phyloP scores from a whole-genome alignment of 2,888 invertebrate species.

The Ophioninae sp. region DNA sequence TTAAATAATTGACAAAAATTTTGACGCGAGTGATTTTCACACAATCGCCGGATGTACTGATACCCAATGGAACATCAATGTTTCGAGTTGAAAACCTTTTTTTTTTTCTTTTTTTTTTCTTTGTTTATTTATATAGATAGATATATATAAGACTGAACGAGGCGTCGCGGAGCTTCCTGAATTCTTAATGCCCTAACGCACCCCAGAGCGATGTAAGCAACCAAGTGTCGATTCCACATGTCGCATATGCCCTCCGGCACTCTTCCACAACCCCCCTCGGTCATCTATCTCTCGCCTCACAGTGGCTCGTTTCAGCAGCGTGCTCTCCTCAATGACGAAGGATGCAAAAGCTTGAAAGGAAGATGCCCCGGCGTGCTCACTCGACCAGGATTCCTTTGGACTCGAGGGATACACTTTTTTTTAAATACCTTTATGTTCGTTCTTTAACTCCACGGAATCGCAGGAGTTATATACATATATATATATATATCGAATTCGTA shows the following conservation, averaged over 20 bases:
- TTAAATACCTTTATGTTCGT: not conserved
- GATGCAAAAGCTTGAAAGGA: slow-evolving; percentile 23
- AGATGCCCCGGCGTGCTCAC: slow-evolving; percentile 12
- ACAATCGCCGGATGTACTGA: not conserved
- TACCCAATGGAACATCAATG: not conserved
- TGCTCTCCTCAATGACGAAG: slow-evolving; percentile 41
- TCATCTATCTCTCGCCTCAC: not conserved
- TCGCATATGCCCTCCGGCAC: slow-evolving; percentile 15
- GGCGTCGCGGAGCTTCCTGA: slow-evolving; percentile 60
- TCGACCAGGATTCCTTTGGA: slow-evolving; percentile 25
- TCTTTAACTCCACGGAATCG: not conserved
- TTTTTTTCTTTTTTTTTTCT: not conserved
- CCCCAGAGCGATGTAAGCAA: slow-evolving; percentile 30
- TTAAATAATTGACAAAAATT: no score
- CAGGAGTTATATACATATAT: not conserved
- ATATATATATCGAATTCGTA: not conserved
- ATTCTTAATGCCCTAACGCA: slow-evolving; percentile 59
- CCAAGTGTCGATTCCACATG: slow-evolving; percentile 39
- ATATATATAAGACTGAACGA: slow-evolving; percentile 27
- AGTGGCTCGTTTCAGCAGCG: slow-evolving; percentile 4
- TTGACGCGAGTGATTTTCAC: not conserved
- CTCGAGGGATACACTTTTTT: not conserved
- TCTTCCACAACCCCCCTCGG: not conserved
- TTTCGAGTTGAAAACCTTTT: not conserved
- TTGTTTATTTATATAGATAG: slow-evolving; percentile 14